Percentiles rank a stretch among this genome's conserved stretches.
These are phyloP conservation scores for Aphrocallistes beatrix DNA, from an alignment of 37 sponge, comb jelly and placozoan genomes.

Conservation along the genomic window DNA sequence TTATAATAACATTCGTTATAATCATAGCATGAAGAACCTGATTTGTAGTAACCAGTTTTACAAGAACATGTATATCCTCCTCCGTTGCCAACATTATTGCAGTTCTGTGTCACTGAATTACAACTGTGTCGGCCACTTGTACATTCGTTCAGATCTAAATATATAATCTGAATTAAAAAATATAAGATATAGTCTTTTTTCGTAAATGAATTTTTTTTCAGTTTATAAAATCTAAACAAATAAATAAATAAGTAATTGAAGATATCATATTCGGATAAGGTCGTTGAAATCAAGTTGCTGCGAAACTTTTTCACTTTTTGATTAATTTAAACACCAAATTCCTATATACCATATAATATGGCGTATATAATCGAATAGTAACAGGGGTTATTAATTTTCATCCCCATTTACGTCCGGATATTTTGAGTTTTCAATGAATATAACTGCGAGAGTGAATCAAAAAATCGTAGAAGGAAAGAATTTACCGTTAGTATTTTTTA, in stretches of 20 bases:
- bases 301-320: too few relatives aligned
- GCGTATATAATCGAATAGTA: too few relatives aligned
- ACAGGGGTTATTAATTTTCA: too few relatives aligned
- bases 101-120: background rate
- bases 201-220: background rate
- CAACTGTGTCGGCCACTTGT: background rate
- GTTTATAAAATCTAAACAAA: background rate
- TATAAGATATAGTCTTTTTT: background rate
- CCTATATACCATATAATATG: too few relatives aligned
- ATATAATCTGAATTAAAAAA: background rate
- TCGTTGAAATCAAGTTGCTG: background rate
- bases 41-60: background rate
- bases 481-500: too few relatives aligned
- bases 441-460: too few relatives aligned
- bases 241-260: background rate
- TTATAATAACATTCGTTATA: background rate
- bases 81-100: background rate
- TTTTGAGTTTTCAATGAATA: too few relatives aligned
- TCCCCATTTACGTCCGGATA: too few relatives aligned
- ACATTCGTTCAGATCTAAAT: background rate
- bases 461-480: too few relatives aligned
- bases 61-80: conserved; percentile 1
- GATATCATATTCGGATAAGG: background rate
- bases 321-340: too few relatives aligned
- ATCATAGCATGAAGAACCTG: background rate